Conservation (phyloP, 35 echinoderm and acorn worm species). For the Apostichopus japonicus region DNA sequence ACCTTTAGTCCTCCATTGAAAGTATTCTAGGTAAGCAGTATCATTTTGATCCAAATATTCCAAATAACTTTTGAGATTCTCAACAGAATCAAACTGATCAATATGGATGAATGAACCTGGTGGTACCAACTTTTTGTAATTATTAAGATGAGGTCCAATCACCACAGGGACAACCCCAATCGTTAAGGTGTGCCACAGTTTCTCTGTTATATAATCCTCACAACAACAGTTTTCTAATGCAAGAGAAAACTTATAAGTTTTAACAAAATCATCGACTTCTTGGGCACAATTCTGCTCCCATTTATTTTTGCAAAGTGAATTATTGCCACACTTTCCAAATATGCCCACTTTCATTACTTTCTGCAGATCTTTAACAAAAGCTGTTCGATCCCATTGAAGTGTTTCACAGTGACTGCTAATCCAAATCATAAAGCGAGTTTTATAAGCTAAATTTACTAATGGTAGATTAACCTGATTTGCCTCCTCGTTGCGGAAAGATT, state of each 20-base stretch:
- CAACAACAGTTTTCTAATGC: constrained; percentile 72
- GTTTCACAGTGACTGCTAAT: constrained; percentile 49
- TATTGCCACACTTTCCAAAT: constrained; percentile 55
- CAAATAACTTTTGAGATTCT: constrained; percentile 56
- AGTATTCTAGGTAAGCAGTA: constrained; percentile 64
- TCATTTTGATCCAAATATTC: constrained; percentile 54
- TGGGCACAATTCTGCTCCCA: background rate
- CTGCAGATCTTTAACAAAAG: constrained; percentile 62
- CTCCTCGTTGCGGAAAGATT: constrained; percentile 8
- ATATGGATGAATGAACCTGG: constrained; percentile 79
- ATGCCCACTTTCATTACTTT: constrained; percentile 40
- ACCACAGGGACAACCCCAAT: constrained; percentile 67
- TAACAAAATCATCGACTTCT: constrained; percentile 11
- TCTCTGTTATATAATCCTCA: constrained; percentile 69
- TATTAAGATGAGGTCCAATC: constrained; percentile 52
- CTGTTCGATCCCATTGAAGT: constrained; percentile 48
- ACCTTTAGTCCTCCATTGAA: constrained; percentile 52
- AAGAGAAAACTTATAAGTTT: constrained; percentile 71
- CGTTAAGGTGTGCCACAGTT: constrained; percentile 57
- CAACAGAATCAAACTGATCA: constrained; percentile 58
- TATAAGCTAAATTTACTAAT: background rate
- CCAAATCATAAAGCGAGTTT: constrained; percentile 57
- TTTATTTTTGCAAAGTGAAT: background rate
- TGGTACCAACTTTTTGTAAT: constrained; percentile 66
- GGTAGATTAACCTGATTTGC: background rate